Base-by-base conservation (phyloP, 2,888 invertebrate genomes). In the Drosophila glabriapex region DNA sequence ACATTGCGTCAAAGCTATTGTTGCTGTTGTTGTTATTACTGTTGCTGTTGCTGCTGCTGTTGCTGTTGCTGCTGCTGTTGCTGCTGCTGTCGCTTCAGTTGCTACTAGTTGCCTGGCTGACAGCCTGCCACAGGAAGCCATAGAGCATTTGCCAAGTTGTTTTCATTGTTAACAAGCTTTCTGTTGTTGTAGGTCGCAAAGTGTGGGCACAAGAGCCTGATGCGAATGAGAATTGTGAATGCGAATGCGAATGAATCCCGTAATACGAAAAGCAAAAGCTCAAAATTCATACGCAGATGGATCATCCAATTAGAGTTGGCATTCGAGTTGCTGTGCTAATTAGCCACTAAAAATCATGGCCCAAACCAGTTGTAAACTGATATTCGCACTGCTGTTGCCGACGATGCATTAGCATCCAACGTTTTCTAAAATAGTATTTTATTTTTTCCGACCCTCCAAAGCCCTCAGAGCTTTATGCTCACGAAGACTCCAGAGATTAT, bases 121-220 rank as follows among this genome's bases (percentile, higher is more conserved):
- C 89, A 85, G 83, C 74, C 85, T 86, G 88, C 86, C 85, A 87
- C 90, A 87, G 87, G 87, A 87, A 87, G 87, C 88, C 90, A 88
- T 88, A 87, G 84, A 89, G 89, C 82, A 82, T 85, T 82, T 81
- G 89, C 87, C 85, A 87, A 89, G 89, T 84, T 85, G 84, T 82
- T 84, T 89, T 89, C 82, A 86, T 85, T 85, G 89, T 85, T 88
- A 89, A 87, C 88, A 83, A 82, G 85, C 85, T 85, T 78, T 82
- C 80, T 77, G 90, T 87, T 87, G 87, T 68, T 82, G 83, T 89
- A 89, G 87, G 87, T 87, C 87, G 89, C 75, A 55, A 84, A 81
- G 74, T 81, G 73, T 78, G 82, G 77, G 79, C 73, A 65, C 31
- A 54, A 54, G 68, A 49, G 67, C 54, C 55, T 59, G 54, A 59